Base-by-base conservation (phyloP, 2,888 invertebrate genomes). In the Aplocera efformata region DNA sequence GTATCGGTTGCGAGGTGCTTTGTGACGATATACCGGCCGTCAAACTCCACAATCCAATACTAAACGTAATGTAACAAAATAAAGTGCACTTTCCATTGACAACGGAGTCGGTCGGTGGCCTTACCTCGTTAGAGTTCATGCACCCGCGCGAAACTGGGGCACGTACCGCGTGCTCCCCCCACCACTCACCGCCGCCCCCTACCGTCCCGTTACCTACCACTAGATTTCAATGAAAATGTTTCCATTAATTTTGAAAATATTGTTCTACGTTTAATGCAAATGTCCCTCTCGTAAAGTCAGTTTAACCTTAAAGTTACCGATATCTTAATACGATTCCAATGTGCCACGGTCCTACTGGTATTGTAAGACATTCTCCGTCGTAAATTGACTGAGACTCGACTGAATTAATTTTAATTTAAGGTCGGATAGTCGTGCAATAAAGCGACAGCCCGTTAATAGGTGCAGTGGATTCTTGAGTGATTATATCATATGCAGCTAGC, bases 81-180 rank as follows among this genome's bases (percentile, higher is more conserved):
- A 85, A 72, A 67, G 77, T 64, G 50, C 60, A 72, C 52, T 76
- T 76, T 69, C 52, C 72, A 61, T 59, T 71, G 73, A 55, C 53
- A 48, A 56, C 46, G 50, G 58, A 59, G 46, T 62, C 85, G 86
- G 86, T 84, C 86, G 85, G 86, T 84, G 89, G 89, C 89, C 89
- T 88, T 84, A 88, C 89, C 89, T 88, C 88, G 79, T 83, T 89
- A 71, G 83, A 84, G 89, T 86, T 85, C 88, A 83, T 88, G 74
- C 82, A 88, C 89, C 88, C 86, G 83, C 74, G 81, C 75, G 77
- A 79, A 89, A 88, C 86, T 88, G 65, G 89, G 89, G 72, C 88
- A 85, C 79, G 83, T 78, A 81, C 82, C 80, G 80, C 79, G 76
- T 67, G 68, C 68, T 58, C 67, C 71, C 71, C 75, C 69, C 70